A percentile compares a stretch with the other conserved stretches of the same genome.
phyloP scores from a whole-genome alignment of 2,797 vertebrate genomes.

The Pelochelys cantorii region DNA sequence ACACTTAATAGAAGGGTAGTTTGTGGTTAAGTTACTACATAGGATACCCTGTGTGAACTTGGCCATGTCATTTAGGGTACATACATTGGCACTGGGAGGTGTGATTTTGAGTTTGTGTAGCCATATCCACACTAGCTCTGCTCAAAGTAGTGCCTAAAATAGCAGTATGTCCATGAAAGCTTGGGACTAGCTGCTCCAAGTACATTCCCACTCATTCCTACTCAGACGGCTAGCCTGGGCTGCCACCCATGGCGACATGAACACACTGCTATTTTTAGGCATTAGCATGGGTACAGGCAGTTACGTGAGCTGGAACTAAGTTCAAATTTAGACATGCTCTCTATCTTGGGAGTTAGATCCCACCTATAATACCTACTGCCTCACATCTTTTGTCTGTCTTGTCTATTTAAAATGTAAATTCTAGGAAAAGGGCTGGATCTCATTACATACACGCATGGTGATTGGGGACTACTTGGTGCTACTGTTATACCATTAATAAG shows the following conservation, averaged over 20 bases:
- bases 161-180: background rate
- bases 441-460: background rate
- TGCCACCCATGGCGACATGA: background rate
- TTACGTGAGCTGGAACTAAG: background rate
- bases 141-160: background rate
- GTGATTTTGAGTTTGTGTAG: background rate
- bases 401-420: background rate
- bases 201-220: background rate
- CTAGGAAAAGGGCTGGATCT: background rate
- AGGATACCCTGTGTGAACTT: background rate
- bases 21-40: background rate
- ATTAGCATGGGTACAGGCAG: background rate
- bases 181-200: background rate
- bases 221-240: background rate
- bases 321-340: background rate
- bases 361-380: background rate
- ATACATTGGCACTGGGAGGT: background rate
- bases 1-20: background rate
- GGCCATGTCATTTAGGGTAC: background rate
- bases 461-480: background rate
- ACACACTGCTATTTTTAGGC: background rate
- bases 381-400: background rate
- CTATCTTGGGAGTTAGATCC: background rate
- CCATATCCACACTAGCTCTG: background rate
- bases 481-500: background rate